These are phyloP conservation scores for Triops cancriformis DNA, from an alignment of 1,140 invertebrate genomes.

Conservation along the genomic window DNA sequence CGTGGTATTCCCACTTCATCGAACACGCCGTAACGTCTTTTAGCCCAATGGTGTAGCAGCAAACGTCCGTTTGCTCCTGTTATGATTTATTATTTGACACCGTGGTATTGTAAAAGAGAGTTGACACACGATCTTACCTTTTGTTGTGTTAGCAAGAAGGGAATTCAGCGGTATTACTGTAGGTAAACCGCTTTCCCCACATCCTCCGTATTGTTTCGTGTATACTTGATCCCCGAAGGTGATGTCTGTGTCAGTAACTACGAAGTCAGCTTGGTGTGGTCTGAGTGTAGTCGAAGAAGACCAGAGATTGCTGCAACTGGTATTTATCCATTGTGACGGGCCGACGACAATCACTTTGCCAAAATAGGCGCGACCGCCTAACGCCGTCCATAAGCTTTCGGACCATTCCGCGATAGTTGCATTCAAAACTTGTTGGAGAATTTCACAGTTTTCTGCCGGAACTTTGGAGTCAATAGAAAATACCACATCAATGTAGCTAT, in stretches of 20 bases:
- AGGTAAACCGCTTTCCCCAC: constrained; percentile 33
- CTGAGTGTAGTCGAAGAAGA: not conserved
- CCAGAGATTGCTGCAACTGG: not conserved
- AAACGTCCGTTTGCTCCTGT: constrained; percentile 35
- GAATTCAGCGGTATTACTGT: not conserved
- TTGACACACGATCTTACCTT: not conserved
- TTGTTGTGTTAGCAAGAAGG: not conserved
- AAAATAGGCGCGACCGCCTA: not conserved
- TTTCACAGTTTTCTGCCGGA: not conserved
- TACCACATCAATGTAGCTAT: not conserved
- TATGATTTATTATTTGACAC: not conserved
- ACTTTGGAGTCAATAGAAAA: not conserved
- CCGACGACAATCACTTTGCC: not conserved
- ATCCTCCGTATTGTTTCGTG: constrained; percentile 36
- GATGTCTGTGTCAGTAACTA: not conserved
- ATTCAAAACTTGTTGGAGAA: not conserved
- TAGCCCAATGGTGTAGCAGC: constrained; percentile 44
- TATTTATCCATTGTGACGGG: not conserved
- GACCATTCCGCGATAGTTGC: not conserved
- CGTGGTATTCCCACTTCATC: constrained; percentile 40
- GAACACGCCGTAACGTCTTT: constrained; percentile 45
- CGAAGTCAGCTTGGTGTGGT: constrained; percentile 17
- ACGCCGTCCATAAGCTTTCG: not conserved
- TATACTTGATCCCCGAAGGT: constrained; percentile 35
- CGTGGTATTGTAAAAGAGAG: not conserved